Base-by-base conservation (phyloP, 2,888 invertebrate species). In the Pollenia griseotomentosa region DNA sequence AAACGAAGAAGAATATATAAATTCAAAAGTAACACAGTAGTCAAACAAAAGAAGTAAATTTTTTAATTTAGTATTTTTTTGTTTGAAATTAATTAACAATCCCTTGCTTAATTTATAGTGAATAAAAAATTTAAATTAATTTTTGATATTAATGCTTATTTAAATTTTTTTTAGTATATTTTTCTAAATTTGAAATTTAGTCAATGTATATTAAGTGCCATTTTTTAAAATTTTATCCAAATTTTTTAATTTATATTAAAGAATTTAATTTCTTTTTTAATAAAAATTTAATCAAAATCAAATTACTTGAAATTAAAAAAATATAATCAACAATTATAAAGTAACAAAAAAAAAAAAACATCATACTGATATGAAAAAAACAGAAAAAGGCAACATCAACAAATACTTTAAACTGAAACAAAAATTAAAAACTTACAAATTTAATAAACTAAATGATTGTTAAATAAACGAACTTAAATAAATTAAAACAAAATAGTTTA, bases 401-500 rank as follows among this genome's bases (percentile, higher is more conserved):
- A 83, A 70, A 70, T 70, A 70, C 42, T 55, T 75, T n/a, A 63
- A 70, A 53, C 14, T 44, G 57, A 79, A 79, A 61, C 48, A 66
- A 73, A 46, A 73, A 65, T 16, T 55, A 42, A 63, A 70, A 23
- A 23, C 40, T 63, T 73, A 63, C 68, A 70, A 65, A 74, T 81
- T 81, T 68, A 71, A 71, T 77, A 71, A 65, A 70, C 66, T 74
- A 71, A 65, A 66, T 53, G 19, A 16, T 77, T 71, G 48, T 46
- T 55, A 80, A 46, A 23, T 46, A 42, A 42, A 61, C 6, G 33
- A 33, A 80, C 19, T 12, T 73, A 19, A 14, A 46, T n/a, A 59
- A 82, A 77, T 19, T 63, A 61, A 46, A 44, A 63, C 46, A 83
- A 70, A 70, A 19, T 83, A 86, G 86, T 40, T 40, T 86, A 80